Conservation (phyloP, 2,113 vertebrate species). For the Corythoichthys haematopterus region DNA sequence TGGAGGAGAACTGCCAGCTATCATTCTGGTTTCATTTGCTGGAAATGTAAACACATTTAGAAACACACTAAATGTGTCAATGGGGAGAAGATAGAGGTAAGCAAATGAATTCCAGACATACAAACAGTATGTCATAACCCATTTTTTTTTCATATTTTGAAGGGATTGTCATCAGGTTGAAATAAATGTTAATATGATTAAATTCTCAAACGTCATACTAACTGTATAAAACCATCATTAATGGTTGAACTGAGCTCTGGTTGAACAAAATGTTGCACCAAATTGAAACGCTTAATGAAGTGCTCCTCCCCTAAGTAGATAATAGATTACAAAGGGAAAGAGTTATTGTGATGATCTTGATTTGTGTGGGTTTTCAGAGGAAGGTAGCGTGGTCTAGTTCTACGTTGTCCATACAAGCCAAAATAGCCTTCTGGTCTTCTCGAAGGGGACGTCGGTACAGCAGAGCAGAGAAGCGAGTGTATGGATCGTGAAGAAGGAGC, state of each 20-base stretch:
- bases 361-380: slow-evolving; percentile 44
- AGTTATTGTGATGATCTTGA: slow-evolving; percentile 26
- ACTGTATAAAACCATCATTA: slow-evolving; percentile 1
- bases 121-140: not conserved
- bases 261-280: slow-evolving; percentile 11
- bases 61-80: not conserved
- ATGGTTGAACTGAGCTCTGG: slow-evolving; percentile 32
- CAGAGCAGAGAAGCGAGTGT: slow-evolving; percentile 89
- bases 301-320: slow-evolving; percentile 16
- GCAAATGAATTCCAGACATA: not conserved
- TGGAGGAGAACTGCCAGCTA: slow-evolving; percentile 68
- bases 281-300: slow-evolving; percentile 26
- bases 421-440: slow-evolving; percentile 95
- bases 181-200: not conserved
- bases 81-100: not conserved
- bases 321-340: slow-evolving; percentile 19
- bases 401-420: slow-evolving; percentile 90
- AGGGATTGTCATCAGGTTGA: not conserved
- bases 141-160: not conserved
- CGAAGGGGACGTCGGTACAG: slow-evolving; percentile 82
- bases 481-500: slow-evolving; percentile 88
- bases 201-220: not conserved
- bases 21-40: slow-evolving; percentile 22
- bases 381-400: slow-evolving; percentile 82
- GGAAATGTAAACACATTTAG: slow-evolving; percentile 3